Evolutionary conservation across 2,113 vertebrate genomes (phyloP), one percentile per base, ranked within the genome.

Genomic region (Thinocorus orbignyianus): DNA sequence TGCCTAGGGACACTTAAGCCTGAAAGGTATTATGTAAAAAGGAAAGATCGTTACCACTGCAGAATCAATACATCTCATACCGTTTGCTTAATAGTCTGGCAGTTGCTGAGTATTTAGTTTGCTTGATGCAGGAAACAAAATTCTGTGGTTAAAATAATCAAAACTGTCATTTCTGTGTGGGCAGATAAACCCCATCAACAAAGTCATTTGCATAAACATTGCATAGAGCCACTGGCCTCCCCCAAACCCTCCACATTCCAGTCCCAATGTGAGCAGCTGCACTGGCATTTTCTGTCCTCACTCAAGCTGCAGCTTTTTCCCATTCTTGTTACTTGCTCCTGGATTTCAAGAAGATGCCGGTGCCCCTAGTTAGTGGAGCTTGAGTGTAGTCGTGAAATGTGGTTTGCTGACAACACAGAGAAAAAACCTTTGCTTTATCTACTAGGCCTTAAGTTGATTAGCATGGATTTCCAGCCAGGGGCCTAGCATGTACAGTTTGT

Each of bases 401-500:
- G 46, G 71, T 96, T 93, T 97, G 87, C 96, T 97, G 95, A 97
- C 92, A 95, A 73, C 64, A 92, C 62, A 88, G 62, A 92, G 68
- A 83, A 86, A 86, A 86, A 71, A 81, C 35, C 73, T 83, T 84
- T 77, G 66, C 69, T 82, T 92, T 78, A 77, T 93, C 83, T 92
- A 54, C 44, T 33, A 14, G 72, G 65, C 30, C 64, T 65, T 95
- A 87, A 96, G 77, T 94, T 88, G 66, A 95, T 98, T 96, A 97
- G 90, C 87, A 96, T 97, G 95, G 97, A 97, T 97, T 98, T 97
- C 83, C 88, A 93, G 93, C 93, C 83, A 88, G 82, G 51, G 80
- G 72, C 74, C 55, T 65, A 49, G 25, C 85, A 88, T 96, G 90
- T 93, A 86, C 81, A 64, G 86, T 92, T 90, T 58, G 52, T 94